Evolutionary conservation across 2,113 vertebrate species (phyloP), one percentile per base, ranked within the genome.

Genomic region (Brachyhypopomus gauderio): DNA sequence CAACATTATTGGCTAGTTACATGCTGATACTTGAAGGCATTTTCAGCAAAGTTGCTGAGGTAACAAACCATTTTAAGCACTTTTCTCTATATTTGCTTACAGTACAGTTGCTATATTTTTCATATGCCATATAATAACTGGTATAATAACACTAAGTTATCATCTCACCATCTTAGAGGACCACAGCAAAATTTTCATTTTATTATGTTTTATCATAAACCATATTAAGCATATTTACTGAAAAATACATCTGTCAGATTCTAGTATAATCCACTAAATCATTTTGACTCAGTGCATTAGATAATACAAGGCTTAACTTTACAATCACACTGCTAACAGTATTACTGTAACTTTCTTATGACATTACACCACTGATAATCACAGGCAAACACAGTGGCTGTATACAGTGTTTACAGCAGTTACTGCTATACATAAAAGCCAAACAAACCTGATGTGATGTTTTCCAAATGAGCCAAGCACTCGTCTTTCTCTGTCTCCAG

Each of bases 381-480:
- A 22, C 34, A 72, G 34, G 19, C 64, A 59, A 59, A 58, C 8
- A 67, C 30, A 38, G 17, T 34, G 36, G 34, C 20, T 8, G 6
- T 4, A 59, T 59, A 20, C 62, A 64, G 20, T 34, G 52, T 8
- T 66, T 41, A 72, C 52, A 55, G 34, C 11, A 56, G 36, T 45
- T 36, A 52, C 45, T 64, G 56, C 34, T 80, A 78, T 78, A 22
- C 8, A 70, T 38, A n/a, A 23, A 77, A 62, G n/a, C n/a, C 22
- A 58, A 74, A 81, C 83, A 72, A 69, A 86, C 85, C 85, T 84
- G 80, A 74, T 16, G 85, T 86, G 77, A 85, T 71, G 73, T 86
- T 86, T 80, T 83, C 62, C 69, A 80, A 20, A 56, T 59, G 69
- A 19, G 77, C 75, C 77, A 86, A 67, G 72, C 85, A 86, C 73